Conservation (phyloP, 92 coral and sea anemone species). For the Porites rus region DNA sequence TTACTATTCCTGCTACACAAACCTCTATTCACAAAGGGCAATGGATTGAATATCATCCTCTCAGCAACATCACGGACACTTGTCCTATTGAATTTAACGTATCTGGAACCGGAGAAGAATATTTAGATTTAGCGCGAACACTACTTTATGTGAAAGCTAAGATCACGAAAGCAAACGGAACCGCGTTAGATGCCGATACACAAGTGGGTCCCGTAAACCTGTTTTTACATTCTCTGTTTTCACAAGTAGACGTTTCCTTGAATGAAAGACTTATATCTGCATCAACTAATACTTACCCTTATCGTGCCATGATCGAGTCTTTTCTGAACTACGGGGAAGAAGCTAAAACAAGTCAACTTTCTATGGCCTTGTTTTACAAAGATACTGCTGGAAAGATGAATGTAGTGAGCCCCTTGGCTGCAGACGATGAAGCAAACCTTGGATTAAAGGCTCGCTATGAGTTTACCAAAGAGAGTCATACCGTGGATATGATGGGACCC, state of each 20-base stretch:
- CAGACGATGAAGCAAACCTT: too few species aligned
- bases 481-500: too few species aligned
- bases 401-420: too few species aligned
- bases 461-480: too few species aligned
- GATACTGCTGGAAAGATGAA: too few species aligned
- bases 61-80: conserved; percentile 22
- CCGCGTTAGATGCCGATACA: not conserved
- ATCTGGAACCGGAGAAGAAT: conserved; percentile 60
- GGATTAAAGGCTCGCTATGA: too few species aligned
- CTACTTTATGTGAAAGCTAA: not conserved
- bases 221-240: too few species aligned
- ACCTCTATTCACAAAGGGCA: not conserved
- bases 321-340: conserved; percentile 55
- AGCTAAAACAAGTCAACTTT: conserved; percentile 33
- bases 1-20: too few species aligned
- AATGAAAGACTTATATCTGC: conserved; percentile 37
- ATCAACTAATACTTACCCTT: conserved; percentile 52
- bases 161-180: conserved; percentile 20
- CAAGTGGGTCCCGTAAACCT: too few species aligned
- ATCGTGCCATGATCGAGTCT: conserved; percentile 58
- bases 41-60: conserved; percentile 45
- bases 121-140: conserved; percentile 38
- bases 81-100: conserved; percentile 59
- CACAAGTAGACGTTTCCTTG: too few species aligned
- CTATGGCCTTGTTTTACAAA: not conserved